phyloP scores from a whole-genome alignment of 2,888 invertebrate species.

The Dicycla oo region DNA sequence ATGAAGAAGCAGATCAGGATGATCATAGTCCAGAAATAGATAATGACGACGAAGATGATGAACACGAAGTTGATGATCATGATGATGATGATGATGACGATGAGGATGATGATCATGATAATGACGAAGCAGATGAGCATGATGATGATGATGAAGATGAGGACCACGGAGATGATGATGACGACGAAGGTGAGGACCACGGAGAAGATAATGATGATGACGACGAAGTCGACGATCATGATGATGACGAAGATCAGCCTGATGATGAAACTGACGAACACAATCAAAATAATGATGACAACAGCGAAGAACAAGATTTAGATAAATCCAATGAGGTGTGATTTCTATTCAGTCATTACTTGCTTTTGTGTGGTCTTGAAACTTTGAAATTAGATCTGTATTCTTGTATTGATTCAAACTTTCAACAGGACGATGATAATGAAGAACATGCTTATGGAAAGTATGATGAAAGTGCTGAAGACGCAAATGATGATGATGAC shows the following conservation, averaged over 20 bases:
- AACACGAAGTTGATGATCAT: slow-evolving; percentile 68
- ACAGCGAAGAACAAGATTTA: slow-evolving; percentile 69
- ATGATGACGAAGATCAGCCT: slow-evolving; percentile 66
- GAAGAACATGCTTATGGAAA: slow-evolving; percentile 66
- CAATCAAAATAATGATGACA: slow-evolving; percentile 70
- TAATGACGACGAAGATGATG: slow-evolving; percentile 71
- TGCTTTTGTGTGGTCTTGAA: slow-evolving; percentile 14
- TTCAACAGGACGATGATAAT: slow-evolving; percentile 66
- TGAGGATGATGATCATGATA: slow-evolving; percentile 59
- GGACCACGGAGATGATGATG: slow-evolving; percentile 69
- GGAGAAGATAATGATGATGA: slow-evolving; percentile 64
- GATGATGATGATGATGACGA: slow-evolving; percentile 71
- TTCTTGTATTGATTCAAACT: slow-evolving; percentile 54
- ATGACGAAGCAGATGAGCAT: slow-evolving; percentile 34
- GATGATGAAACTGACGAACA: slow-evolving; percentile 51
- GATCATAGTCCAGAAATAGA: slow-evolving; percentile 68
- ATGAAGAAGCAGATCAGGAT: slow-evolving; percentile 69
- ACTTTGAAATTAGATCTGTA: slow-evolving; percentile 20
- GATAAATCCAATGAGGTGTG: slow-evolving; percentile 71
- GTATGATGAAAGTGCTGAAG: slow-evolving; percentile 62
- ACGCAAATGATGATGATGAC: slow-evolving; percentile 58
- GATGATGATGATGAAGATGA: slow-evolving; percentile 61
- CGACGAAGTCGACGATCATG: slow-evolving; percentile 68
- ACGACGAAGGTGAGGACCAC: slow-evolving; percentile 55
- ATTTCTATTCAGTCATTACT: slow-evolving; percentile 38